Evolutionary conservation across 2,888 invertebrate species (phyloP).

Genomic region (Agonopterix heracliana): DNA sequence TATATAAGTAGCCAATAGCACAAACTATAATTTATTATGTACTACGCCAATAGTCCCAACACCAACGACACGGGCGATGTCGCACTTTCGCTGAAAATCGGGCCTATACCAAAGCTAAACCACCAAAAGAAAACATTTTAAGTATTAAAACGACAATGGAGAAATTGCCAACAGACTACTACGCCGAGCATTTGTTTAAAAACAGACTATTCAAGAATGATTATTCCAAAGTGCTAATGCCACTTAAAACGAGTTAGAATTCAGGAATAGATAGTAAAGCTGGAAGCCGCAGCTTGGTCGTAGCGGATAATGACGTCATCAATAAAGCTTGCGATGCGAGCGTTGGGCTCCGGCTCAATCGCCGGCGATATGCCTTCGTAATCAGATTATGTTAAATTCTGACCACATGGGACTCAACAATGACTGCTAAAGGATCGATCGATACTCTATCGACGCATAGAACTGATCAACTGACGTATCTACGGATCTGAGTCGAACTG

Average conservation of each 20-base stretch:
- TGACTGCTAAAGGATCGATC: constrained; percentile 22
- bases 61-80: too few species aligned
- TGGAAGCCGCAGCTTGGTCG: constrained; percentile 4
- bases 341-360: constrained; percentile 11
- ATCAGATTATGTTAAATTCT: constrained; percentile 34
- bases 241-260: constrained; percentile 9
- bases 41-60: too few species aligned
- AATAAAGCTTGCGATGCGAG: constrained; percentile 15
- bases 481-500: too few species aligned
- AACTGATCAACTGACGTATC: neutral
- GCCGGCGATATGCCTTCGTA: constrained; percentile 23
- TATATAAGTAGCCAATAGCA: too few species aligned
- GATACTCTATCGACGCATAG: constrained; percentile 2
- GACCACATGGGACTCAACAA: constrained; percentile 18
- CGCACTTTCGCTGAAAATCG: too few species aligned
- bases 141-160: neutral
- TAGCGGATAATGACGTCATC: constrained; percentile 20
- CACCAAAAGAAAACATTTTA: neutral
- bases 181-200: neutral
- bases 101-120: too few species aligned
- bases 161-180: neutral
- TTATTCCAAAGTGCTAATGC: constrained; percentile 2
- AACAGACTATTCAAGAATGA: neutral
- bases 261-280: constrained; percentile 6
- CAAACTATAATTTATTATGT: too few species aligned